A percentile compares a stretch with the other conserved stretches of the same genome.
These are phyloP conservation scores for Diaperis boleti DNA, from an alignment of 2,888 invertebrate genomes.

Conservation along the genomic window DNA sequence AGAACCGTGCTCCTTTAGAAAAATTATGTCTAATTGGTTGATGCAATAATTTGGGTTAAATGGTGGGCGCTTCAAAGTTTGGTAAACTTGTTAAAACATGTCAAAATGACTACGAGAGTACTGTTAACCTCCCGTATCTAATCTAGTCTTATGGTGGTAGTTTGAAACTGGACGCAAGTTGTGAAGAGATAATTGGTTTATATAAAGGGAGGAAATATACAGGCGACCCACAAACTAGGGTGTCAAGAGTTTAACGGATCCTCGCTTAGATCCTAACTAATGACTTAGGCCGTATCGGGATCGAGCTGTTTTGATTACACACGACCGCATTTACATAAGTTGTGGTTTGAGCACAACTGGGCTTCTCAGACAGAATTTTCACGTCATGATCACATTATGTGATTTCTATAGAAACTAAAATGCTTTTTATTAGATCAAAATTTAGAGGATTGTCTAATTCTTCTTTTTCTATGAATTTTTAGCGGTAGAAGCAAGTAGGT, in stretches of 20 bases:
- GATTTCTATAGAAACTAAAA: no score
- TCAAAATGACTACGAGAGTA: slow-evolving; percentile 39
- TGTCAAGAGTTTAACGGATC: slow-evolving; percentile 48
- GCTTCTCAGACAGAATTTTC: no score
- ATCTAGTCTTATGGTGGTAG: slow-evolving; percentile 46
- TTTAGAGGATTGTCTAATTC: no score
- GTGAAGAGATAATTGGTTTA: slow-evolving; percentile 51
- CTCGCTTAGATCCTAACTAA: slow-evolving; percentile 41
- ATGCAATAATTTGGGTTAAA: no score
- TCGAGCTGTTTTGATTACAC: slow-evolving; percentile 39
- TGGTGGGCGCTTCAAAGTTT: no score
- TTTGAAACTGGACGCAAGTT: slow-evolving; percentile 52
- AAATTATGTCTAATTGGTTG: background rate
- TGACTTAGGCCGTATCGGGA: slow-evolving; percentile 33
- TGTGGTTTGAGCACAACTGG: slow-evolving; percentile 20
- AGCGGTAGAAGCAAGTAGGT: no score
- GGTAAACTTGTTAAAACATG: slow-evolving; percentile 42
- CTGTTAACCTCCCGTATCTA: slow-evolving; percentile 36
- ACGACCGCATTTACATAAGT: slow-evolving; percentile 41
- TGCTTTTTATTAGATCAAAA: no score
- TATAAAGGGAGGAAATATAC: slow-evolving; percentile 43
- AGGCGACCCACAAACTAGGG: slow-evolving; percentile 42
- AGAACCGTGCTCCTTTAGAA: background rate
- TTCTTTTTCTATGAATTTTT: no score
- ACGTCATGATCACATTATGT: no score